These are phyloP conservation scores for Alsophila aescularia DNA, from an alignment of 2,888 invertebrate genomes.

Conservation along the genomic window DNA sequence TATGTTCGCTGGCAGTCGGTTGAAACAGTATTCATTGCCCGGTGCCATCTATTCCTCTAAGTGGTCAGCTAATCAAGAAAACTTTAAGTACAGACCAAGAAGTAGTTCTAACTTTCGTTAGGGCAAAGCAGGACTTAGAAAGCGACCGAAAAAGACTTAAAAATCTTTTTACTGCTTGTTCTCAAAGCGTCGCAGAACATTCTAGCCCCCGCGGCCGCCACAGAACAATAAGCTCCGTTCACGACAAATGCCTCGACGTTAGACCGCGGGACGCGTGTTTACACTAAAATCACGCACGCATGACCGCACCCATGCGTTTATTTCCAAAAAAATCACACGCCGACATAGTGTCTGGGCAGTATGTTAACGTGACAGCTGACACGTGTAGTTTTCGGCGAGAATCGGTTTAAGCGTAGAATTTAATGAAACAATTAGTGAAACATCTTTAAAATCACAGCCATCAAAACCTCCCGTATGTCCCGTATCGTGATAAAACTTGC, in stretches of 20 bases:
- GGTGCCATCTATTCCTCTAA: no score
- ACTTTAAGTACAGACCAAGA: no score
- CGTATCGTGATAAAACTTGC: no score
- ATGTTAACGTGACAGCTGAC: neutral
- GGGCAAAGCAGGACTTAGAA: neutral
- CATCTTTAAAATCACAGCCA: no score
- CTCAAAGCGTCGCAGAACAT: neutral
- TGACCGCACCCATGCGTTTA: conserved; percentile 62
- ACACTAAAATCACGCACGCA: conserved; percentile 77
- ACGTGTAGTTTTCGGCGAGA: neutral
- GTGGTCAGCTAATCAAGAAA: no score
- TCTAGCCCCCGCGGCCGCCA: neutral
- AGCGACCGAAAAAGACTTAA: neutral
- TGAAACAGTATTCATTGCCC: no score
- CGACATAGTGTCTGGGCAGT: conserved; percentile 35
- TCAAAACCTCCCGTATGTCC: no score
- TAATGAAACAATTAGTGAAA: no score
- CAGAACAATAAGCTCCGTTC: conserved; percentile 7
- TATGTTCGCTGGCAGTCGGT: no score
- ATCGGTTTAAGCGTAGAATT: no score
- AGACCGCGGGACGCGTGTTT: conserved; percentile 60
- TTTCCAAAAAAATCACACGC: conserved; percentile 67
- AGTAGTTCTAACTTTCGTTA: no score
- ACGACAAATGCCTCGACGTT: conserved; percentile 55
- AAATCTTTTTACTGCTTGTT: neutral